Conservation (phyloP, 1,140 invertebrate species). For the Megalopta genalis region DNA sequence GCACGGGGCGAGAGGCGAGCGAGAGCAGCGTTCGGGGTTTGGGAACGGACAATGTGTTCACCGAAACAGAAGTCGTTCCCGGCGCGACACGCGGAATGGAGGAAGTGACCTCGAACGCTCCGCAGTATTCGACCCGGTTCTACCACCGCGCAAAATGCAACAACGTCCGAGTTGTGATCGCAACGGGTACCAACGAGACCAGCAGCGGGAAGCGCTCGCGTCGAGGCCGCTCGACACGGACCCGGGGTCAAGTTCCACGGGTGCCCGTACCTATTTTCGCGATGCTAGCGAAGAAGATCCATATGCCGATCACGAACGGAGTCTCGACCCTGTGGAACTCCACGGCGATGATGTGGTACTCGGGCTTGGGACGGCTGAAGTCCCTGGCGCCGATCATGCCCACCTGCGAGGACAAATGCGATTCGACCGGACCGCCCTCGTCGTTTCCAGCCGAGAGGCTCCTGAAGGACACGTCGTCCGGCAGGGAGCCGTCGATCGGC, state of each 20-base stretch:
- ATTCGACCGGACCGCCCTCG: constrained; percentile 33
- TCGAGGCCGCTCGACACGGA: neutral
- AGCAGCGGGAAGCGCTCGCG: neutral
- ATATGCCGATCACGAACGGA: constrained; percentile 95
- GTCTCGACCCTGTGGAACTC: constrained; percentile 94
- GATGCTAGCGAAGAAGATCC: constrained; percentile 96
- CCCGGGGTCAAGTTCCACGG: neutral
- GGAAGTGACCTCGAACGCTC: neutral
- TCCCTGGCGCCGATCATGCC: constrained; percentile 50
- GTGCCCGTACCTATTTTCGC: constrained; percentile 92
- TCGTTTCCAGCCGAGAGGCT: constrained; percentile 55
- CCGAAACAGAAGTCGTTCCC: neutral
- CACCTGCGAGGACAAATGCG: constrained; percentile 38
- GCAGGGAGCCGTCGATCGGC: constrained; percentile 58
- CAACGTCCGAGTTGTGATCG: neutral
- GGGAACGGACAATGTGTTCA: neutral
- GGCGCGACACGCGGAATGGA: neutral
- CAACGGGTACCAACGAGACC: neutral
- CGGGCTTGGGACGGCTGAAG: constrained; percentile 15
- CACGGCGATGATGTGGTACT: constrained; percentile 88
- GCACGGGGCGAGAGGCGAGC: too few relatives aligned
- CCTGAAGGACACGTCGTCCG: constrained; percentile 67
- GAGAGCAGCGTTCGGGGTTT: too few relatives aligned
- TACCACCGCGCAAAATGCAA: neutral
- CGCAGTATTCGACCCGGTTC: neutral